A percentile compares a stretch with the other conserved stretches of the same genome.
Evolutionary conservation across 2,113 vertebrate genomes (phyloP).

Genomic region (Tetraodon nigroviridis): DNA sequence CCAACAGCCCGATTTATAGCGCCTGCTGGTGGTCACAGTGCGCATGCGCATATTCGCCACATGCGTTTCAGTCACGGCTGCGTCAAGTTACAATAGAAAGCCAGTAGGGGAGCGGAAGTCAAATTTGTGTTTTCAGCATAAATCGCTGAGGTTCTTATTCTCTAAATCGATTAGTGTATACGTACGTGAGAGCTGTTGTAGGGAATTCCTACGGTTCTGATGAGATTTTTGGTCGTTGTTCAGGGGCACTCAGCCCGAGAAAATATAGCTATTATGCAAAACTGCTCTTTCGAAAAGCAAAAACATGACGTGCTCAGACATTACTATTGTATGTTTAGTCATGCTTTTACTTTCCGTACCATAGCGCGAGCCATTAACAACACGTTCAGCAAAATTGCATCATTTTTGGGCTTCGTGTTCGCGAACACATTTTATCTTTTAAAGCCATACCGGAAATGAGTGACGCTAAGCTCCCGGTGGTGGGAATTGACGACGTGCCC

Average conservation of each 20-base stretch:
- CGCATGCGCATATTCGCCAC: conserved; percentile 68
- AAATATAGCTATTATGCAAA: too few relatives aligned
- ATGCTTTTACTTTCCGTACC: too few relatives aligned
- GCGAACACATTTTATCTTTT: conserved; percentile 20
- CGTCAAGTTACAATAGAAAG: not conserved
- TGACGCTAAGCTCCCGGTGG: accelerated
- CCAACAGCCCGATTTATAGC: conserved; percentile 34
- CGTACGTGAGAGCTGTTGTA: not conserved
- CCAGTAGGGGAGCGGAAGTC: conserved; percentile 20
- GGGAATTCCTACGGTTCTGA: not conserved
- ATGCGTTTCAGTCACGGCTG: conserved; percentile 48
- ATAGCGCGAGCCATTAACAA: too few relatives aligned
- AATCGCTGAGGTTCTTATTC: not conserved
- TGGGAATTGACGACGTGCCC: conserved; percentile 42
- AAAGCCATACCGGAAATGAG: conserved; percentile 5
- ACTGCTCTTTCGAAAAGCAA: too few relatives aligned
- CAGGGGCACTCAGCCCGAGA: not conserved
- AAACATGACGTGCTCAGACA: too few relatives aligned
- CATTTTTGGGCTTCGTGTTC: too few relatives aligned
- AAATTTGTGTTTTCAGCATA: not conserved
- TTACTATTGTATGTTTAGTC: too few relatives aligned
- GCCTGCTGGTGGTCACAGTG: not conserved
- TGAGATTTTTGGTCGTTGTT: not conserved
- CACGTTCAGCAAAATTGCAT: too few relatives aligned
- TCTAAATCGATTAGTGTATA: not conserved